Evolutionary conservation across 64 coral and sea anemone genomes (phyloP).

Genomic region (Montipora sp.): DNA sequence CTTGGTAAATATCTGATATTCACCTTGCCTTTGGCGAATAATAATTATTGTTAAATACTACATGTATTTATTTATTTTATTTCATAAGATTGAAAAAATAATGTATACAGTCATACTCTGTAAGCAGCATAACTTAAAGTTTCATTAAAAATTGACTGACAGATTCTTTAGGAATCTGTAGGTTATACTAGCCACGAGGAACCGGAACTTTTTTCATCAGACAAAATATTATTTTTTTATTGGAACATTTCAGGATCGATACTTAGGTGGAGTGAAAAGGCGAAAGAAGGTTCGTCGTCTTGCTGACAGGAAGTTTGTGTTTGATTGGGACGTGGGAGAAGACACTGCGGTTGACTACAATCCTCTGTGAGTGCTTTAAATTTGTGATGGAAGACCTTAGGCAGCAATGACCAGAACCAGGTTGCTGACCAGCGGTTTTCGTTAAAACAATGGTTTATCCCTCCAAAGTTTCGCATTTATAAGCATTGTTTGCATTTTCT

Average conservation of each 20-base stretch:
- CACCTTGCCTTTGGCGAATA: too few relatives aligned
- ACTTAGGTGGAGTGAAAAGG: slow-evolving; percentile 87
- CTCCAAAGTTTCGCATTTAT: too few relatives aligned
- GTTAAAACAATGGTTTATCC: too few relatives aligned
- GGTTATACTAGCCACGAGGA: neutral
- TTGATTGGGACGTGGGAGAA: slow-evolving; percentile 97
- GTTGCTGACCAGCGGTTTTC: too few relatives aligned
- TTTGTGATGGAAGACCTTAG: neutral
- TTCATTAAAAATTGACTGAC: too few relatives aligned
- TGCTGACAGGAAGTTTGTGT: slow-evolving; percentile 97
- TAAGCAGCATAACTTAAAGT: neutral
- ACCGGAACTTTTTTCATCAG: neutral
- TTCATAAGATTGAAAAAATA: too few relatives aligned
- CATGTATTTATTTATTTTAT: too few relatives aligned
- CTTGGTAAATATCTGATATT: neutral
- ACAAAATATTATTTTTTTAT: neutral
- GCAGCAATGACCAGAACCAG: too few relatives aligned
- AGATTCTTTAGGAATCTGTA: too few relatives aligned
- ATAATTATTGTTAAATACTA: too few relatives aligned
- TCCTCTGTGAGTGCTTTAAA: slow-evolving; percentile 80
- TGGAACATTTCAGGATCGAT: slow-evolving; percentile 72
- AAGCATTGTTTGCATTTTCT: too few relatives aligned
- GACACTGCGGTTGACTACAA: slow-evolving; percentile 98
- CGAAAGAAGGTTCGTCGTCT: slow-evolving; percentile 90
- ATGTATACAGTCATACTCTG: too few relatives aligned